phyloP scores from a whole-genome alignment of 37 sponge, comb jelly and placozoan species.

The Chondrilla cf. caribensis region DNA sequence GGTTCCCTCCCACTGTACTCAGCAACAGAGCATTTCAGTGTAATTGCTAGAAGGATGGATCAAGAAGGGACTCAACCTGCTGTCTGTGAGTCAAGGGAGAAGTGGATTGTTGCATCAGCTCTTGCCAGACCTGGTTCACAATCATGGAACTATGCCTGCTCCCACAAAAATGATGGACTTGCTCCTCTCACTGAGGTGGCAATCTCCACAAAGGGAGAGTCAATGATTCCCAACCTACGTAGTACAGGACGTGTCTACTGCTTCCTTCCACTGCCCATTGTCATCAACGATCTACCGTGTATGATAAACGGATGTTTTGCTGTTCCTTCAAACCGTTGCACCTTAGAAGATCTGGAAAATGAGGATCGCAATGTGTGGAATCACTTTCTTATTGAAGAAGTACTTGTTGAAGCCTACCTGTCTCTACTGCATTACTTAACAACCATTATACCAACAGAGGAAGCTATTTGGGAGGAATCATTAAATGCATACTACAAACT shows the following conservation, averaged over 20 bases:
- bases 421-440: conserved; percentile 25
- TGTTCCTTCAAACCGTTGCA: conserved; percentile 42
- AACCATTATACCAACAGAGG: neutral
- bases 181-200: conserved; percentile 41
- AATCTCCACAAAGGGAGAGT: neutral
- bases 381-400: conserved; percentile 20
- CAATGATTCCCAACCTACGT: neutral
- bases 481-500: conserved; percentile 48
- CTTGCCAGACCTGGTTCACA: neutral
- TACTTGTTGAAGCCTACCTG: conserved; percentile 34
- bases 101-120: conserved; percentile 45
- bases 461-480: neutral
- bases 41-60: too few species aligned
- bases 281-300: conserved; percentile 29
- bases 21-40: too few species aligned
- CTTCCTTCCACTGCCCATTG: conserved; percentile 63
- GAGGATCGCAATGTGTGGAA: conserved; percentile 45
- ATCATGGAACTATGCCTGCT: conserved; percentile 19
- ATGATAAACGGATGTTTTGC: conserved; percentile 58
- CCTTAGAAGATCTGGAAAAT: conserved; percentile 13
- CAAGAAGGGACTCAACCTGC: neutral
- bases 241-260: conserved; percentile 35
- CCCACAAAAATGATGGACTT: neutral
- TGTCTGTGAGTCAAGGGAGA: neutral
- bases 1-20: neutral